Evolutionary conservation across 2,113 vertebrate genomes (phyloP).

Genomic region (Hemibagrus wyckioides): DNA sequence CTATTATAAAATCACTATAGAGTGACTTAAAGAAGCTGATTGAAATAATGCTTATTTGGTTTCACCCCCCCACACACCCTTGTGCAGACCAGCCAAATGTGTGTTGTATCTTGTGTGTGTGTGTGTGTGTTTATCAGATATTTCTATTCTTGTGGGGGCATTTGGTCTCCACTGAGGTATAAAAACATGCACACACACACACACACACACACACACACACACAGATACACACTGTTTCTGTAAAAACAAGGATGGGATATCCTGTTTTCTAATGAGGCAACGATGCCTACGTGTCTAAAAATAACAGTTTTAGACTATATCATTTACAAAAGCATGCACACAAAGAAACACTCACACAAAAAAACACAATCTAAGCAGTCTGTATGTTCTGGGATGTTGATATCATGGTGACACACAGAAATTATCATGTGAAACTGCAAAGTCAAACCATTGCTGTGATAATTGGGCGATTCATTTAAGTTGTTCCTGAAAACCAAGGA

Average conservation of each 20-base stretch:
- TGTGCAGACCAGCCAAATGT: neutral
- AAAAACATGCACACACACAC: neutral
- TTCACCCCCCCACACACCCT: neutral
- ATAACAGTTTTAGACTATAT: conserved; percentile 53
- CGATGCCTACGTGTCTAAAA: conserved; percentile 53
- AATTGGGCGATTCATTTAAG: neutral
- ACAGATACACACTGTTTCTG: neutral
- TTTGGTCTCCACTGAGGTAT: neutral
- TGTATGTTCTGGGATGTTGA: neutral
- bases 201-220: neutral
- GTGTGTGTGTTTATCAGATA: neutral
- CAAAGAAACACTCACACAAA: neutral
- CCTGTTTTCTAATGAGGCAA: conserved; percentile 63
- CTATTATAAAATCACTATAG: neutral
- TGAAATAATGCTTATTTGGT: neutral
- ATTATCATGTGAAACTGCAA: neutral
- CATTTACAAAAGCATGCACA: neutral
- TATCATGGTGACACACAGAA: neutral
- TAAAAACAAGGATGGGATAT: conserved; percentile 53
- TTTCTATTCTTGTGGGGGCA: neutral
- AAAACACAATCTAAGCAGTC: neutral
- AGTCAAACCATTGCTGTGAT: neutral
- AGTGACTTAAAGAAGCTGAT: neutral
- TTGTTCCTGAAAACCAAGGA: neutral
- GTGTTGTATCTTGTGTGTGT: neutral